Base-by-base conservation (phyloP, 2,888 invertebrate species). In the Ctenicera cuprea region DNA sequence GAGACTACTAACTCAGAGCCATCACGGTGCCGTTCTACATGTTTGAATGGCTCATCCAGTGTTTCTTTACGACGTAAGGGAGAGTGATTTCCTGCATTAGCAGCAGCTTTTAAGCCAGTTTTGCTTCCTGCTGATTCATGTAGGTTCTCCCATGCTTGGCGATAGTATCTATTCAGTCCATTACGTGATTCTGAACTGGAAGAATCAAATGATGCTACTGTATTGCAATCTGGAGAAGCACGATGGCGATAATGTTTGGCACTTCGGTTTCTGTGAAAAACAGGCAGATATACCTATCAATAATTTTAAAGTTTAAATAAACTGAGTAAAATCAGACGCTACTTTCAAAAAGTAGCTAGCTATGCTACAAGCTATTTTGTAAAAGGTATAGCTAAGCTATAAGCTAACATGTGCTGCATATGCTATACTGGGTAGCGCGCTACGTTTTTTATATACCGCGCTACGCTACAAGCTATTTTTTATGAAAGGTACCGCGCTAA, bases 71-170 rank as follows among this genome's bases (percentile, higher is more conserved):
- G 90, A 62, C 91, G 88, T 62, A 92, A 86, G 0, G 91, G 91
- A 82, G 88, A 89, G 80, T 91, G 92, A 84, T 88, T 88, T 8
- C 87, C 73, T 14, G 62, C 50, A 14, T 77, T 77, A 12, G 77
- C 76, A 26, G 79, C 79, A 26, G 79, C 79, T 67, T 79, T 82
- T 75, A 78, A 67, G 69, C 79, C 65, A 76, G 82, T 77, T 83
- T 85, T 12, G 83, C 76, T 52, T 0, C 91, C 92, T 3, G 94
- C 92, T 3, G 94, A 93, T 85, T 95, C 95, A 85, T 95, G 95
- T 2, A 97, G 90, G 85, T 96, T 96, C 85, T 97, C 96, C 97
- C 97, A 97, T 1, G 97, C 97, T 86, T 96, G 94, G 30, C 95
- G 91, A 87, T 97, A 97, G 87, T 95, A 96, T 73, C 95, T 91